phyloP scores from a whole-genome alignment of 2,797 vertebrate genomes.

The Sebastes oblongus region DNA sequence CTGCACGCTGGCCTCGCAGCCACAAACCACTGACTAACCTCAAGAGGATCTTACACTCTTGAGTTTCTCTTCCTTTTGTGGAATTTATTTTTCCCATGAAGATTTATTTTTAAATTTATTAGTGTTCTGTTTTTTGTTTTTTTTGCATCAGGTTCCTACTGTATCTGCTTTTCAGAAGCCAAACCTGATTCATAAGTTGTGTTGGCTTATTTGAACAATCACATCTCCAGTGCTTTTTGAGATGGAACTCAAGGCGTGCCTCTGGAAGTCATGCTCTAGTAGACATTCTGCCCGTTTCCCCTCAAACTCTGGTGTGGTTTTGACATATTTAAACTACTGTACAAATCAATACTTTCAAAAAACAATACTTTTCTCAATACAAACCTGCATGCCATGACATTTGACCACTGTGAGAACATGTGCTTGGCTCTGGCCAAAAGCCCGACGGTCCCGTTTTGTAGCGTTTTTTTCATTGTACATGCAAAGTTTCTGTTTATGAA shows the following conservation, averaged over 20 bases:
- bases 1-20: not conserved
- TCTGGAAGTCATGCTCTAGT: not conserved
- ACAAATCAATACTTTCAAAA: not conserved
- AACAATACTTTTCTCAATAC: not conserved
- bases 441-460: constrained; percentile 21
- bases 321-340: not conserved
- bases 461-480: constrained; percentile 20
- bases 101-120: constrained; percentile 1
- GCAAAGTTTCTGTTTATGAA: not conserved
- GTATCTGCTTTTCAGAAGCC: constrained; percentile 2
- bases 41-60: constrained; percentile 8
- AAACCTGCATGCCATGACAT: constrained; percentile 26
- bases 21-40: constrained; percentile 29
- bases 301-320: constrained; percentile 5
- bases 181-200: not conserved
- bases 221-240: not conserved
- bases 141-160: not conserved
- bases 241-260: not conserved
- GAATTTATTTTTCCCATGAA: constrained; percentile 1
- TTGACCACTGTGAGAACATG: constrained; percentile 65
- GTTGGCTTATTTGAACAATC: not conserved
- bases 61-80: not conserved
- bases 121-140: not conserved
- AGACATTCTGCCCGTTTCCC: not conserved
- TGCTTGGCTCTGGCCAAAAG: constrained; percentile 25